These are phyloP conservation scores for Cephus spinipes DNA, from an alignment of 2,888 invertebrate species.

Conservation along the genomic window DNA sequence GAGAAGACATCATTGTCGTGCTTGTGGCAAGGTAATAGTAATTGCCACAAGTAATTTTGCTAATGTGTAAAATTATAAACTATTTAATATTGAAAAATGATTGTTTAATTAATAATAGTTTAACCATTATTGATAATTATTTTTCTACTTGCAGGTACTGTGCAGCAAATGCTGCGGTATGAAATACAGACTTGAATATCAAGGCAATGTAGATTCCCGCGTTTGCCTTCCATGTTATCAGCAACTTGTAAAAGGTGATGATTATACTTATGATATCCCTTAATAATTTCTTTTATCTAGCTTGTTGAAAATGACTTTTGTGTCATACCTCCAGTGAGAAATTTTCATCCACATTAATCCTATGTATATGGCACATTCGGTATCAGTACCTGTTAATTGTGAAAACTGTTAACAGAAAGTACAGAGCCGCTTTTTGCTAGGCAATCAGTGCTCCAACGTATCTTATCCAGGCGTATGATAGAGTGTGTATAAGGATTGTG, in stretches of 20 bases:
- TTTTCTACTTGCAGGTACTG: constrained; percentile 71
- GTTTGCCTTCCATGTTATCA: constrained; percentile 81
- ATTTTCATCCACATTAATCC: neutral
- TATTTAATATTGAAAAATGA: neutral
- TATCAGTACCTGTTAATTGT: neutral
- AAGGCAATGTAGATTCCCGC: constrained; percentile 80
- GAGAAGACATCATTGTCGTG: constrained; percentile 88
- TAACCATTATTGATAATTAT: neutral
- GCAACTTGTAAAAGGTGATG: constrained; percentile 69
- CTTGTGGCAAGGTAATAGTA: constrained; percentile 79
- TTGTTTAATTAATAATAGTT: neutral
- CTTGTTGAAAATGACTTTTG: neutral
- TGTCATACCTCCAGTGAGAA: neutral
- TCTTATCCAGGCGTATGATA: neutral
- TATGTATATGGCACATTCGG: too few relatives aligned
- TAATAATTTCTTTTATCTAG: neutral
- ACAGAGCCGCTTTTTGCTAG: neutral
- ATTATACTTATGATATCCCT: neutral
- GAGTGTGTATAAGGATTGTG: neutral
- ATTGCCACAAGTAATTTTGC: neutral
- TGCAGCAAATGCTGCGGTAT: constrained; percentile 83
- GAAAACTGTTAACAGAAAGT: neutral
- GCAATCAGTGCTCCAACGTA: neutral
- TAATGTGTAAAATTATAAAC: neutral
- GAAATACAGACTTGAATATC: constrained; percentile 78